Evolutionary conservation across 2,888 invertebrate genomes (phyloP), one percentile per base, ranked within the genome.

Genomic region (Cynaeus angustus): DNA sequence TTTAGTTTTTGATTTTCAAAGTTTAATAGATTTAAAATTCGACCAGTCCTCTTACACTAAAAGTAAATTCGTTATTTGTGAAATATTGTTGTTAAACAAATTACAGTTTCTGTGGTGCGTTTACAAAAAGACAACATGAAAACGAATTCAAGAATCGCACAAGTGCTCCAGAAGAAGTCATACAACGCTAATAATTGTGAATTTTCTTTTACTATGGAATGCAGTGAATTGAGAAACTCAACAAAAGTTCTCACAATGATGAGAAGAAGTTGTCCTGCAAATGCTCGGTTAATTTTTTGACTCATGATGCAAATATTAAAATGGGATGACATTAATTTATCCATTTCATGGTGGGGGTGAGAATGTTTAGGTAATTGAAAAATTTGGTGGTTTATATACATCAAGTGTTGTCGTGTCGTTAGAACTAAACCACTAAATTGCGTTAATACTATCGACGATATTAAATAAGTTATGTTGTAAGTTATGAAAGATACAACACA

Each of bases 141-240:
- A 30, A 55, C 12, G 28, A 65, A 65, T 43, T 65, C 65, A 13
- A 53, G 13, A 13, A 65, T 53, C 6, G 65, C 65, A 12, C 53
- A 53, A 45, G 14, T 45, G 37, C 65, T 65, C 67, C 67, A 67
- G 46, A 52, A 67, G 5, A 67, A 61, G 21, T 67, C 67, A n/a
- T 59, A 67, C 12, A 53, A 13, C 1, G 50, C 33, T 3, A 52
- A 4, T 10, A 67, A 26, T 16, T 30, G 46, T 12, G 67, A 59
- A 12, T 68, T 45, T 21, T 55, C 53, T 28, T 52, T 41, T 7
- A 59, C 41, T n/a, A 52, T 14, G 21, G 67, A 62, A 38, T 68
- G 56, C 3, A 68, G 16, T 1, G 68, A 56, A 38, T 68, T 62
- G 37, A 68, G 41, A 52, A 68, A 68, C 37, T 61, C 62, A 1